Evolutionary conservation across 2,797 vertebrate genomes (phyloP), one percentile per base, ranked within the genome.

Genomic region (Rhadinocentrus ornatus): DNA sequence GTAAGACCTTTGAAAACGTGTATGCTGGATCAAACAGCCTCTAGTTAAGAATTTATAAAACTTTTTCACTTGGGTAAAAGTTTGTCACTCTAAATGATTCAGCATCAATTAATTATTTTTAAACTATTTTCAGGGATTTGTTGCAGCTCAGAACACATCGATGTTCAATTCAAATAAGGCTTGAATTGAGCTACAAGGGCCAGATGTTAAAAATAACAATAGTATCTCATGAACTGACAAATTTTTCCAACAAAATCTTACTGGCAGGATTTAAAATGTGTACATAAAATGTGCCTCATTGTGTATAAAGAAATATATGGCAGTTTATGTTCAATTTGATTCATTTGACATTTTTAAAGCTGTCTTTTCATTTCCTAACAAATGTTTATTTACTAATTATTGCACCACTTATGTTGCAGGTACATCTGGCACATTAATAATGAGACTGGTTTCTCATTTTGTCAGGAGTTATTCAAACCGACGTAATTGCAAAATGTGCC

Each of bases 391-490:
- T 3, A n/a, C 20, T n/a, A n/a, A 48, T n/a, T 48, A n/a, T 48
- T 48, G 7, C 44, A 48, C 8, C 13, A 48, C 9, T 48, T n/a
- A 48, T 48, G 20, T 7, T 48, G 20, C 44, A 48, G 44, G 22
- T 26, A 52, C 50, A 52, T 26, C 50, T 26, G 11, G 50, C 22
- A 52, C 22, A 52, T 13, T 26, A 52, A 52, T 22, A 54, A 54
- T 12, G 16, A 6, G 3, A 35, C n/a, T 32, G 37, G 41, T 48
- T 55, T 62, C 18, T 50, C 7, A 4, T 66, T 37, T 27, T 31
- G 48, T 54, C 64, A 4, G 44, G 52, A 56, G 44, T 41, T 26
- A 32, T 22, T 54, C 15, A 64, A 58, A 68, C 18, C 31, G 27
- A 64, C 5, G 34, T 46, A 18, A 46, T 37, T 54, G 27, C 0